Conservation (phyloP, 2,888 invertebrate species). For the Ormyrus nitidulus region DNA sequence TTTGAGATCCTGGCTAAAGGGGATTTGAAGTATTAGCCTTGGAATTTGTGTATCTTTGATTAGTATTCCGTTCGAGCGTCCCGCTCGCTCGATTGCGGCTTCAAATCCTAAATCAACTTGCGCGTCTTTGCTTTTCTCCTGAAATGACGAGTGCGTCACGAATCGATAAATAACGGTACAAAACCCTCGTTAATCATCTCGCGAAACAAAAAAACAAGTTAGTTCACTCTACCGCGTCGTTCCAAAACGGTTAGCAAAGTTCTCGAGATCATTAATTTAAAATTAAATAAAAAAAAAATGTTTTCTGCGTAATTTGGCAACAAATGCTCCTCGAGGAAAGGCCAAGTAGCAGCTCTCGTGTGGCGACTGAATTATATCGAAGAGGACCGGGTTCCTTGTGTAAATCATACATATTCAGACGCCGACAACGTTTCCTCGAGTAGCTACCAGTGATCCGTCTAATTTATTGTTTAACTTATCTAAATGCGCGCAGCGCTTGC, state of each 20-base stretch:
- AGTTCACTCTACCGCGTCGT: too few relatives aligned
- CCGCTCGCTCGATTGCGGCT: conserved; percentile 71
- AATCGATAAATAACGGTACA: conserved; percentile 8
- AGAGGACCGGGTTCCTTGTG: conserved; percentile 66
- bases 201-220: too few relatives aligned
- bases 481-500: conserved; percentile 71
- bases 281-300: too few relatives aligned
- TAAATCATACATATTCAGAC: conserved; percentile 74
- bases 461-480: conserved; percentile 76
- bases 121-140: conserved; percentile 63
- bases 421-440: conserved; percentile 72
- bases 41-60: conserved; percentile 76
- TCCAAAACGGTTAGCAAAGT: background rate
- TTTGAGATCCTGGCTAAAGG: conserved; percentile 73
- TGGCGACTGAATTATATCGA: conserved; percentile 67
- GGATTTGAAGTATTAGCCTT: conserved; percentile 75
- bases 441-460: conserved; percentile 74
- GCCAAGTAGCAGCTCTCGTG: background rate
- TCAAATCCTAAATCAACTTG: conserved; percentile 73
- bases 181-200: too few relatives aligned
- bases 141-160: conserved; percentile 39
- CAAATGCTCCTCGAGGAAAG: conserved; percentile 21
- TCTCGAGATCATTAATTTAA: too few relatives aligned
- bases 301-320: too few relatives aligned
- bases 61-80: conserved; percentile 73